Evolutionary conservation across 2,797 vertebrate genomes (phyloP).

Genomic region (Gallinago solitaria): DNA sequence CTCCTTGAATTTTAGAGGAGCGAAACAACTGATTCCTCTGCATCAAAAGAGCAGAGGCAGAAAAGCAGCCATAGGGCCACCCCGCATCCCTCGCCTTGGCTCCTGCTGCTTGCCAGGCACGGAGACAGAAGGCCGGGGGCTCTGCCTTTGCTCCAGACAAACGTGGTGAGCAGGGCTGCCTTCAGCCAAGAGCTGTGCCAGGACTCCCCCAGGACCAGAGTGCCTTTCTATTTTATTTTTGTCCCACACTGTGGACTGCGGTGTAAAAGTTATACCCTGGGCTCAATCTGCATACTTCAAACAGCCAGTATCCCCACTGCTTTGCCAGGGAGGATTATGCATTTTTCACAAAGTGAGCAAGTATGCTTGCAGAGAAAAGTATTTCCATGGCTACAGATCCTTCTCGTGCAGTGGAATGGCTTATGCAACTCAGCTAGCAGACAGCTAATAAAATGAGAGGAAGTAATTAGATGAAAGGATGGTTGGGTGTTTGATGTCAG

Average conservation of each 20-base stretch:
- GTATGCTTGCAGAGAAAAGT: slow-evolving; percentile 32
- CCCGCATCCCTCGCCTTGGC: background rate
- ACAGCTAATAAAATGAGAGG: slow-evolving; percentile 45
- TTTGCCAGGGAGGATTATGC: slow-evolving; percentile 28
- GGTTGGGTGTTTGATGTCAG: slow-evolving; percentile 19
- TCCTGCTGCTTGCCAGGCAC: fast-evolving
- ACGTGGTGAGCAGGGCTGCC: background rate
- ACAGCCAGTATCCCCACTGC: background rate
- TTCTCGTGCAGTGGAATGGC: background rate
- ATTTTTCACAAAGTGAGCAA: slow-evolving; percentile 27
- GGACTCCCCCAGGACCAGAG: background rate
- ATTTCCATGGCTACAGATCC: slow-evolving; percentile 68
- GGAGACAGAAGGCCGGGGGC: background rate
- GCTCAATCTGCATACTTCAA: slow-evolving; percentile 24
- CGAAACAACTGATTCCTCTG: background rate
- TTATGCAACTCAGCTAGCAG: slow-evolving; percentile 2
- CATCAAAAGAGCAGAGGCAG: background rate
- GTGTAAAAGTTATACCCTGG: background rate
- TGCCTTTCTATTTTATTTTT: background rate
- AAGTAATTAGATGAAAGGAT: slow-evolving; percentile 52
- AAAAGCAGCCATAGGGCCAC: background rate
- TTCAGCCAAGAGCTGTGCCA: background rate
- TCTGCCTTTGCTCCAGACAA: background rate
- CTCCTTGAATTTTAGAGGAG: background rate
- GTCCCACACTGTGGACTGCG: background rate